Base-by-base conservation (phyloP, 2,888 invertebrate species). In the Cistogaster globosa region DNA sequence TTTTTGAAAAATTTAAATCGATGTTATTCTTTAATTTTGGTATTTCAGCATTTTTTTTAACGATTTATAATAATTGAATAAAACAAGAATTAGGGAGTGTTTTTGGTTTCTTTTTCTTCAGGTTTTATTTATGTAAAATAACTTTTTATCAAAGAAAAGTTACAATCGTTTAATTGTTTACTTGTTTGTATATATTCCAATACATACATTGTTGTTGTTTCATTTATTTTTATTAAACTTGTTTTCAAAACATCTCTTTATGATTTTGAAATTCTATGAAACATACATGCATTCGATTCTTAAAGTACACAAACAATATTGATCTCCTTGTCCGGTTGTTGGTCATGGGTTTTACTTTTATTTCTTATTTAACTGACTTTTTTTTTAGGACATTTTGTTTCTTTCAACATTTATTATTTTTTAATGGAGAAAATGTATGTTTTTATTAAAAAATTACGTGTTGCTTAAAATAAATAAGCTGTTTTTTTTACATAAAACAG, bases 31-130 rank as follows among this genome's bases (percentile, higher is more conserved):
- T 26, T 26, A 4, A 26, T 26, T n/a, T n/a, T n/a, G n/a, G n/a
- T n/a, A n/a, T n/a, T n/a, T 32, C 6, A 32, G 8, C 6, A 6
- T 32, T 32, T 32, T 8, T 32, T 32, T 32, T 32, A 32, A 32
- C 2, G 0, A 32, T n/a, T n/a, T n/a, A n/a, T n/a, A 32, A 32
- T 26, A 26, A 32, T 32, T 32, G 6, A 32, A 32, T 14, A 57
- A 51, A 51, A 72, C 62, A 72, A 72, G 51, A 62, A 22, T 20
- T 20, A 14, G 8, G 22, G 20, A 42, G 0, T 55, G 55, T 69
- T 53, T 72, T 80, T 84, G 81, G 84, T 84, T 84, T 81, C 84
- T 84, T 84, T 84, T 84, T 84, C 84, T 77, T 84, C 84, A 63
- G 77, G 51, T 77, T 84, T 84, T 84, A 81, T 81, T 84, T 55